phyloP scores from a whole-genome alignment of 2,797 vertebrate species.

The Melanotaenia boesemani region DNA sequence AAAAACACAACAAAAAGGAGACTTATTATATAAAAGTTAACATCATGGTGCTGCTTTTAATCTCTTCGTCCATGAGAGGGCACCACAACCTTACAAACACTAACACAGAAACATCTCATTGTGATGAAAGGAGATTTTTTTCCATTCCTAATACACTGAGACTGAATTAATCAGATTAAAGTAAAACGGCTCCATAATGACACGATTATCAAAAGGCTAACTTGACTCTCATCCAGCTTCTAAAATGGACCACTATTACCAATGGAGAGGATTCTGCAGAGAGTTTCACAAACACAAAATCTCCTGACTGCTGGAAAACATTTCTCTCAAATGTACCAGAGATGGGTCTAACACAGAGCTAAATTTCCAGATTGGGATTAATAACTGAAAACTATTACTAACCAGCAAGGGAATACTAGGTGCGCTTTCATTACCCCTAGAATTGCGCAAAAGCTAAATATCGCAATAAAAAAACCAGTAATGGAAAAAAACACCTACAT shows the following conservation, averaged over 20 bases:
- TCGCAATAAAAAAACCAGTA: too few species aligned
- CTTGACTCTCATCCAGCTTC: slow-evolving; percentile 23
- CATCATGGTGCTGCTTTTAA: slow-evolving; percentile 14
- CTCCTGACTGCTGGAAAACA: slow-evolving; percentile 56
- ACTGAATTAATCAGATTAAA: slow-evolving; percentile 40
- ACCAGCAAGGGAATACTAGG: too few species aligned
- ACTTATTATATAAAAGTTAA: neutral
- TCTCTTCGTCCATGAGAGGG: slow-evolving; percentile 53
- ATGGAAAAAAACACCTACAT: too few species aligned
- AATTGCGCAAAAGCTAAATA: too few species aligned
- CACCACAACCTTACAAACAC: slow-evolving; percentile 32
- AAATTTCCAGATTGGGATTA: too few species aligned
- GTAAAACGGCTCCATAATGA: slow-evolving; percentile 9
- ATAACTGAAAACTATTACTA: too few species aligned
- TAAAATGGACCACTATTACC: slow-evolving; percentile 28
- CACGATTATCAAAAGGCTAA: slow-evolving; percentile 22
- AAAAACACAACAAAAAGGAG: neutral
- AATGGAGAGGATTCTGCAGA: slow-evolving; percentile 14
- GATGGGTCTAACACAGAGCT: too few species aligned
- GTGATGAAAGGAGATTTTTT: slow-evolving; percentile 2
- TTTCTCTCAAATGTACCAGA: slow-evolving; percentile 33
- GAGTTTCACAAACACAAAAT: slow-evolving; percentile 30
- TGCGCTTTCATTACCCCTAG: too few species aligned
- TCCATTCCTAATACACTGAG: slow-evolving; percentile 18
- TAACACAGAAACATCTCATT: slow-evolving; percentile 4